phyloP scores from a whole-genome alignment of 2,888 invertebrate genomes.

The Lathronympha strigana region DNA sequence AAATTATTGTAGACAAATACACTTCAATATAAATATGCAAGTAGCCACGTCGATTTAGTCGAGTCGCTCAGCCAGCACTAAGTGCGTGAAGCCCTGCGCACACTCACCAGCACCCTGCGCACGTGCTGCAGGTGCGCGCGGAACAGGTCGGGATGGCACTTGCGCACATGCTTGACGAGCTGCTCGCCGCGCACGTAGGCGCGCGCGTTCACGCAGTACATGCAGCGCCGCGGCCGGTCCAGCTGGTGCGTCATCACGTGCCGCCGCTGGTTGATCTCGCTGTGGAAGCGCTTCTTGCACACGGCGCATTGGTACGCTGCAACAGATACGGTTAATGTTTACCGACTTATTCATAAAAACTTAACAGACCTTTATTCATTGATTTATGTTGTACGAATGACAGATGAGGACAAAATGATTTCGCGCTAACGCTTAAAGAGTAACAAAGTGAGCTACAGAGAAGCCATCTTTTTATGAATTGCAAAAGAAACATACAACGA shows the following conservation, averaged over 20 bases:
- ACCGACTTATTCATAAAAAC: too few species aligned
- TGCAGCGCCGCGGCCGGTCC: conserved; percentile 90
- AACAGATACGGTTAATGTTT: too few species aligned
- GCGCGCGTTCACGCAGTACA: conserved; percentile 87
- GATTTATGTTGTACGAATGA: too few species aligned
- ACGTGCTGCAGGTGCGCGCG: conserved; percentile 71
- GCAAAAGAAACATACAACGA: too few species aligned
- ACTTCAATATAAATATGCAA: too few species aligned
- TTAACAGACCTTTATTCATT: too few species aligned
- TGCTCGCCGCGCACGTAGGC: conserved; percentile 92
- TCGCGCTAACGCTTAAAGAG: too few species aligned
- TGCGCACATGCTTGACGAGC: conserved; percentile 90
- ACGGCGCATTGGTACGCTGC: conserved; percentile 69
- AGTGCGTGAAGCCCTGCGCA: conserved; percentile 90
- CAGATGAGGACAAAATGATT: too few species aligned
- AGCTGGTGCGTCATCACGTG: conserved; percentile 89
- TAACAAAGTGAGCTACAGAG: too few species aligned
- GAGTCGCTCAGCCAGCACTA: conserved; percentile 90
- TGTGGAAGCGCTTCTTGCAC: conserved; percentile 88
- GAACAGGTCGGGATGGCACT: conserved; percentile 87
- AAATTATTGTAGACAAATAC: too few species aligned
- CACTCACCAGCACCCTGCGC: conserved; percentile 64
- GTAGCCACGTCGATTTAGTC: too few species aligned
- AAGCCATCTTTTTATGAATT: too few species aligned
- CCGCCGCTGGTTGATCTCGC: conserved; percentile 87